A percentile compares a stretch with the other conserved stretches of the same genome.
Evolutionary conservation across 2,113 vertebrate species (phyloP).

Genomic region (Rhabdornis inornatus): DNA sequence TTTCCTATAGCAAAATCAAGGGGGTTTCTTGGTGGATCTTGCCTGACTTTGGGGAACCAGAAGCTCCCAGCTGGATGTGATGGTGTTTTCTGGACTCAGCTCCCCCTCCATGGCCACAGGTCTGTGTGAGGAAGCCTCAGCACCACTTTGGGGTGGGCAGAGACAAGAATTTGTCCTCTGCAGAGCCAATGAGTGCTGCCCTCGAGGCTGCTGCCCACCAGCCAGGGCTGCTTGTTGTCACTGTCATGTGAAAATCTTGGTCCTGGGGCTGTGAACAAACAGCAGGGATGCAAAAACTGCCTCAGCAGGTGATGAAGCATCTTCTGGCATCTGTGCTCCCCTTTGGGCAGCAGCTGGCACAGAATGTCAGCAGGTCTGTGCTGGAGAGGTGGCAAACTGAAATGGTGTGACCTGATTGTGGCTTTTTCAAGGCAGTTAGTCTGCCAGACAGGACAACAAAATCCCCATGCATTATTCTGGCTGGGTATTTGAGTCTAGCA

Average conservation of each 20-base stretch:
- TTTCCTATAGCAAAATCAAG: not conserved
- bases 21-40: not conserved
- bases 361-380: not conserved
- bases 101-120: accelerated
- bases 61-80: not conserved
- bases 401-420: not conserved
- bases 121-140: not conserved
- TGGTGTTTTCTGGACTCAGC: not conserved
- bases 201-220: not conserved
- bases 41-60: not conserved
- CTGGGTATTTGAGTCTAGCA: not conserved
- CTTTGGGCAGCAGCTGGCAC: not conserved
- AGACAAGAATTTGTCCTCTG: not conserved
- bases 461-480: not conserved
- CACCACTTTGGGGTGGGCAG: not conserved
- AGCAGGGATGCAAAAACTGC: not conserved
- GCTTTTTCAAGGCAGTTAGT: not conserved
- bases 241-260: not conserved
- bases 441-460: not conserved
- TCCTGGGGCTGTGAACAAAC: not conserved
- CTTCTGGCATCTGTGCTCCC: not conserved
- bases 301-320: not conserved
- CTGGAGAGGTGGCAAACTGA: not conserved
- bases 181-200: not conserved
- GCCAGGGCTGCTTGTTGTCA: not conserved